Conservation (phyloP, 2,888 invertebrate genomes). For the Cerastis rubricosa region DNA sequence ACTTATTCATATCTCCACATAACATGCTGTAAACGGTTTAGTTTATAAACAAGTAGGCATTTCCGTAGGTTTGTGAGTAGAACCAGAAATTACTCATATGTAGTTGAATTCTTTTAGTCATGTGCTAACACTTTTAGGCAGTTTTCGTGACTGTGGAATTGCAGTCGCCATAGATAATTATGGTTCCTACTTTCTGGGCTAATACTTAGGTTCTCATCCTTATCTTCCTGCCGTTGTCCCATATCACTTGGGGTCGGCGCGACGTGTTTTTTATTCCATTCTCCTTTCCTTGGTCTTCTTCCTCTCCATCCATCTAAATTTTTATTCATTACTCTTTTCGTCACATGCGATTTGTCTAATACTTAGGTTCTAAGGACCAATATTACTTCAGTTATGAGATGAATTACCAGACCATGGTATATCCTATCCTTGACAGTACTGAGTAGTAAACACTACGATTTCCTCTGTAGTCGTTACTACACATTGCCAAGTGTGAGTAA, state of each 20-base stretch:
- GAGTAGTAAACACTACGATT: background rate
- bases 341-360: background rate
- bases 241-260: too few relatives aligned
- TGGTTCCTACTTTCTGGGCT: background rate
- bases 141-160: background rate
- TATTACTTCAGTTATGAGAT: background rate
- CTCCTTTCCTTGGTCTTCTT: too few relatives aligned
- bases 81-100: background rate
- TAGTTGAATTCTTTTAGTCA: background rate
- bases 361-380: background rate
- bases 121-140: background rate
- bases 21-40: slow-evolving; percentile 10
- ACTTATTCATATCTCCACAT: slow-evolving; percentile 14
- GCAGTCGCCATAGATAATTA: background rate
- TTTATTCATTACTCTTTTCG: too few relatives aligned
- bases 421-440: background rate
- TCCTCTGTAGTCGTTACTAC: background rate
- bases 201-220: background rate
- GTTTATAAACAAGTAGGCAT: slow-evolving; percentile 10
- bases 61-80: background rate
- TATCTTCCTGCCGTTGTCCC: too few relatives aligned
- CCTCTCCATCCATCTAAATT: too few relatives aligned
- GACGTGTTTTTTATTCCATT: too few relatives aligned
- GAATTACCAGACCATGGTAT: background rate
- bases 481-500: slow-evolving; percentile 26